Evolutionary conservation across 2,888 invertebrate genomes (phyloP).

Genomic region (Perithous albicinctus): DNA sequence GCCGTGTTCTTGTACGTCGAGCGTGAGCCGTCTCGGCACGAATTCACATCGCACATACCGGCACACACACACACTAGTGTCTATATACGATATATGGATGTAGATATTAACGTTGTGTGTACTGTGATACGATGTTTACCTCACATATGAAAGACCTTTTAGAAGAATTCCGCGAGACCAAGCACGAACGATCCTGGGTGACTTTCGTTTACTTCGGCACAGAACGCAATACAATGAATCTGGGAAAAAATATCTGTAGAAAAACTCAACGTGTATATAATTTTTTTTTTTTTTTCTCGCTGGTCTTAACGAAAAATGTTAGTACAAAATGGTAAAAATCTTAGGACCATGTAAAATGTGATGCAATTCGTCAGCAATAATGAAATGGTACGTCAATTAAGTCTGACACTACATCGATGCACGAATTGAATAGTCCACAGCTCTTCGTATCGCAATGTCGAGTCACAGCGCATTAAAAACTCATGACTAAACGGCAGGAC

Average conservation of each 20-base stretch:
- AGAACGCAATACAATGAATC: background rate
- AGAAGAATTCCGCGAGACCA: slow-evolving; percentile 40
- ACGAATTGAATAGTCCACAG: background rate
- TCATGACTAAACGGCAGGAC: slow-evolving; percentile 35
- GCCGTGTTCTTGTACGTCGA: slow-evolving; percentile 36
- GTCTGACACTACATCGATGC: background rate
- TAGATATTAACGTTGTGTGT: slow-evolving; percentile 1
- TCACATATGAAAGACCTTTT: slow-evolving; percentile 34
- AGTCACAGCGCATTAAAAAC: slow-evolving; percentile 51
- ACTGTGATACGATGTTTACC: slow-evolving; percentile 23
- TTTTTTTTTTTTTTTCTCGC: too few relatives aligned
- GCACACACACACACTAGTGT: background rate
- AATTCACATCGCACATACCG: slow-evolving; percentile 37
- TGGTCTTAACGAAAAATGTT: background rate
- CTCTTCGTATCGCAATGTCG: slow-evolving; percentile 6
- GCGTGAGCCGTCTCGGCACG: slow-evolving; percentile 46
- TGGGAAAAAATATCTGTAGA: background rate
- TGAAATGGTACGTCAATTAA: background rate
- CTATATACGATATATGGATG: slow-evolving; percentile 23
- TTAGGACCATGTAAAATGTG: background rate
- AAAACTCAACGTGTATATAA: background rate
- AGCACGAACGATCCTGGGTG: slow-evolving; percentile 14
- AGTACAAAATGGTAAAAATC: background rate
- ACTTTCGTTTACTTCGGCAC: background rate
- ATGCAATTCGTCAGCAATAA: background rate